A percentile compares a stretch with the other conserved stretches of the same genome.
Conservation (phyloP, 2,888 invertebrate species). For the Cryptocephalus primarius region DNA sequence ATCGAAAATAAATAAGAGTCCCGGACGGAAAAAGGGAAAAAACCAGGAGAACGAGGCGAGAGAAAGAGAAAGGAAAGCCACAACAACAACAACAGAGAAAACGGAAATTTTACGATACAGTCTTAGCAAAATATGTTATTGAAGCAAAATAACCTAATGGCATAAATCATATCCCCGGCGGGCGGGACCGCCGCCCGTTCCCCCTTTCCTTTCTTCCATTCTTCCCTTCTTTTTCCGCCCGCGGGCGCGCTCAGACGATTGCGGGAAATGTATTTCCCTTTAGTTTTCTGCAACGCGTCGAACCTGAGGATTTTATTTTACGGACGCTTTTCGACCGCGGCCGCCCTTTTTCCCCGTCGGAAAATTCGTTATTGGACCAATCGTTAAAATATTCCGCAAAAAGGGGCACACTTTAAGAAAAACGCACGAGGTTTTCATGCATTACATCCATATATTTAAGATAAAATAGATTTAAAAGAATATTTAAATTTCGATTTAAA, state of each 20-base stretch:
- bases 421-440: too few relatives aligned
- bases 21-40: background rate
- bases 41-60: too few relatives aligned
- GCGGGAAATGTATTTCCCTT: constrained; percentile 5
- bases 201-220: constrained; percentile 10
- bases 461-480: too few relatives aligned
- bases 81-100: background rate
- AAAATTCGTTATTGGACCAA: too few relatives aligned
- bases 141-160: constrained; percentile 19
- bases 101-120: constrained; percentile 19
- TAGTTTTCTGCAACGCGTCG: constrained; percentile 3
- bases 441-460: too few relatives aligned
- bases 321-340: too few relatives aligned
- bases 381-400: too few relatives aligned
- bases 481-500: too few relatives aligned
- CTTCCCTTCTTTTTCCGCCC: constrained; percentile 10
- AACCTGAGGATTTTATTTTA: background rate
- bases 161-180: constrained; percentile 19
- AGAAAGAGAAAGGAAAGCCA: too few relatives aligned
- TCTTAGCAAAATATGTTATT: constrained; percentile 22
- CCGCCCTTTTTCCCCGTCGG: too few relatives aligned
- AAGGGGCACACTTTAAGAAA: too few relatives aligned
- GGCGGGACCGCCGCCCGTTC: background rate
- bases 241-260: constrained; percentile 9
- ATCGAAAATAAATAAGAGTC: background rate